Evolutionary conservation across 1,140 invertebrate species (phyloP), one percentile per base, ranked within the genome.

Genomic region (Cydia strobilella): DNA sequence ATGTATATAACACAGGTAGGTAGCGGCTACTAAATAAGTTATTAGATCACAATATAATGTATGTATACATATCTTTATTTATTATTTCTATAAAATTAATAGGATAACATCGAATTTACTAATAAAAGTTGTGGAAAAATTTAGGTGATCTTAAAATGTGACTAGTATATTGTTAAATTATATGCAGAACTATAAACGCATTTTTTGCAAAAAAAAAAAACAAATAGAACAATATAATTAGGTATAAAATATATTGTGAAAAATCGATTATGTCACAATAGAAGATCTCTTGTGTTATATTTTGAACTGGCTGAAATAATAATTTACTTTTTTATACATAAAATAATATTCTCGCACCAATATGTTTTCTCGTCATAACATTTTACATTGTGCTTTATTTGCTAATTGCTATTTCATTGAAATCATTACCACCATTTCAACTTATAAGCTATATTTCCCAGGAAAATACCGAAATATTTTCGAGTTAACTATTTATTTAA

Each of bases 91-190:
- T 48, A 15, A 15, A 48, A n/a, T 48, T 54, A 18, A 54, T 54
- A 66, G 27, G 25, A 31, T 66, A 66, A 66, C 63, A 66, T 66
- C 63, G 63, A 66, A 66, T 66, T 66, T 66, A 66, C 63, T 66
- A 25, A 31, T 66, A 66, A 31, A 66, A 25, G 62, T 63, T 63
- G 63, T 66, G 63, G 27, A 27, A 35, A 66, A 66, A 66, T 66
- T 27, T 66, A n/a, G 42, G 12, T 39, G 13, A 45, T 45, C 42
- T 45, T 45, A 18, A 18, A 54, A 54, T 7, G 7, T 54, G 7
- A 9, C n/a, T 54, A 54, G n/a, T n/a, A 48, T 48, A 48, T 45
- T 45, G 42, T 4, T 45, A 15, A 45, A 45, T 45, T 45, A 15
- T 45, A 15, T 15, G 13, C 42, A 45, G 42, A 45, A 45, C 42